phyloP scores from a whole-genome alignment of 2,888 invertebrate genomes.

The Alcis repandata region DNA sequence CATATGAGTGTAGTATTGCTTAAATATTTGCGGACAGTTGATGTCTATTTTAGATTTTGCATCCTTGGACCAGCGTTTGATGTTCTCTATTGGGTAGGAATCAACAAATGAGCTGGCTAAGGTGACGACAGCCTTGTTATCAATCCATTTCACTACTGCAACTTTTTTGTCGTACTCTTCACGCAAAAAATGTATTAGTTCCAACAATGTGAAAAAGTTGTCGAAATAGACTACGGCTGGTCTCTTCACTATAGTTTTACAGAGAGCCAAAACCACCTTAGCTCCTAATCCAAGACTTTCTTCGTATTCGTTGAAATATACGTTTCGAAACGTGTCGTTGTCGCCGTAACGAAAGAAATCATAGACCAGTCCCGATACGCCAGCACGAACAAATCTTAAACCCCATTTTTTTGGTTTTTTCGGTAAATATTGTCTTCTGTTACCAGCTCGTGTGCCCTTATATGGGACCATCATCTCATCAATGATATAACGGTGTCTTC shows the following conservation, averaged over 20 bases:
- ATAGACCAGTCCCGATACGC: conserved; percentile 12
- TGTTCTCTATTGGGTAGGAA: conserved; percentile 8
- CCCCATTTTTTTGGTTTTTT: conserved; percentile 17
- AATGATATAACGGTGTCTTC: conserved; percentile 6
- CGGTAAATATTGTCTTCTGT: conserved; percentile 6
- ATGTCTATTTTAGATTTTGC: conserved; percentile 3
- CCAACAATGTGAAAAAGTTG: conserved; percentile 34
- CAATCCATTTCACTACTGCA: conserved; percentile 36
- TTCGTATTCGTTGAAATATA: conserved; percentile 3
- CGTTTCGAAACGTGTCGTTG: conserved; percentile 15
- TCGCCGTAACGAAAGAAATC: conserved; percentile 11
- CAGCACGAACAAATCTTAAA: conserved; percentile 18
- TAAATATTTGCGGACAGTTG: conserved; percentile 31
- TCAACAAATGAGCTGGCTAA: conserved; percentile 17
- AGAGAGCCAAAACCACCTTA: conserved; percentile 29
- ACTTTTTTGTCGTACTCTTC: conserved; percentile 30
- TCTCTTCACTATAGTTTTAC: conserved; percentile 32
- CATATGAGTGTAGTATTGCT: conserved; percentile 41
- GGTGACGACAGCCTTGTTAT: conserved; percentile 27
- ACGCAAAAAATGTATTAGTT: conserved; percentile 8
- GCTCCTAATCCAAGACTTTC: conserved; percentile 28
- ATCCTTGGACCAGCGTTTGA: conserved; percentile 2
- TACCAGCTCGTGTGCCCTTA: conserved; percentile 20
- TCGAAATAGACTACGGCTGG: conserved; percentile 33
- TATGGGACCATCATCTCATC: conserved; percentile 25